Base-by-base conservation (phyloP, 2,113 vertebrate genomes). In the Silurus asotus region DNA sequence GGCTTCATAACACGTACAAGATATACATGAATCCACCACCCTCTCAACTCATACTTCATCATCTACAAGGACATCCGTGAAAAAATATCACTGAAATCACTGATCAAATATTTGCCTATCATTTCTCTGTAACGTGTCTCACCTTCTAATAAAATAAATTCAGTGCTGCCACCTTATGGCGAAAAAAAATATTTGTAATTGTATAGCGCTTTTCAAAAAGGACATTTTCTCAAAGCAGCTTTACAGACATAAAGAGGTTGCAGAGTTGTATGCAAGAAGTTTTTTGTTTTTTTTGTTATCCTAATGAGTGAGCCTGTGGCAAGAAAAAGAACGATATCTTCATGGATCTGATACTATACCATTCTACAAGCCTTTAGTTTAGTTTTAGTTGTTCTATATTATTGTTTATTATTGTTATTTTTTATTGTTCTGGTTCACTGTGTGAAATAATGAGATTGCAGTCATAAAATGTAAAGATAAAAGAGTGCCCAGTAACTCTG, bases 131-230 rank as follows among this genome's bases (percentile, higher is more conserved):
- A 58, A 45, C 4, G 13, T 9, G 19, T 56, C 20, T 61, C 64
- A 48, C 48, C 48, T 72, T 56, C 13, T 72, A 4, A 80, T 37
- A 37, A 83, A 81, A 62, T 23, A 7, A 72, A 81, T 81, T 76
- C 59, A 83, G 48, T 88, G 74, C 88, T 86, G 88, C 88, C 88
- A 82, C 62, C 88, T 67, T 69, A 81, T 85, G 88, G 88, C 64
- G 58, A 84, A 69, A 53, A 28, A 53, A 37, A 37, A 37, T 37
- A 37, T 37, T 37, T 37, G 37, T 37, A 37, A 37, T 2, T 37
- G 28, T 37, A 37, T 37, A 2, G 37, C 37, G 37, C 37, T 37
- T 37, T 37, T 37, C 37, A 37, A 37, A 37, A 37, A 2, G 37
- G 37, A 37, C 37, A 37, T 2, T 37, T 1, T 37, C 37, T 37